Evolutionary conservation across 2,113 vertebrate species (phyloP).

Genomic region (Bubo bubo): DNA sequence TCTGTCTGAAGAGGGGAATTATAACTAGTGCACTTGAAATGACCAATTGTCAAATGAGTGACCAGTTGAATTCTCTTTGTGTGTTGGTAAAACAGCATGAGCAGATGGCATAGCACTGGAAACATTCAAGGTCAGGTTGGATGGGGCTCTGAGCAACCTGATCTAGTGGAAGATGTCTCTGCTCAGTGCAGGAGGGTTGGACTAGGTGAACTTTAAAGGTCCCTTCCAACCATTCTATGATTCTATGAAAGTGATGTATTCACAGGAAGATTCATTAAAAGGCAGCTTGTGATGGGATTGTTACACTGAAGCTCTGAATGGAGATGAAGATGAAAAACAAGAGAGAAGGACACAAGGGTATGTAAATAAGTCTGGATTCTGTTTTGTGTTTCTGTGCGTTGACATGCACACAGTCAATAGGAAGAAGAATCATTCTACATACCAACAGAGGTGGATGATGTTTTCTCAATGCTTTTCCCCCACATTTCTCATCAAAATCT

Average conservation of each 20-base stretch:
- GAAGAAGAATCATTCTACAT: not conserved
- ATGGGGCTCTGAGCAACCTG: not conserved
- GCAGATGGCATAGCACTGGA: not conserved
- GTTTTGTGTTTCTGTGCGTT: not conserved
- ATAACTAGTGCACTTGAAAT: not conserved
- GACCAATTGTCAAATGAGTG: fast-evolving
- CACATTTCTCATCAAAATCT: not conserved
- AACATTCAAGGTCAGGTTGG: not conserved
- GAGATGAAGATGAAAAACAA: not conserved
- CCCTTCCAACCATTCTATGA: not conserved
- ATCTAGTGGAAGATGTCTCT: not conserved
- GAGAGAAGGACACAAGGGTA: not conserved
- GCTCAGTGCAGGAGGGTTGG: fast-evolving
- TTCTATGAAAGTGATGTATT: not conserved
- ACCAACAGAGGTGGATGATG: not conserved
- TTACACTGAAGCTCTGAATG: not conserved
- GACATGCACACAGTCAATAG: not conserved
- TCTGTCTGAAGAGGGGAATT: not conserved
- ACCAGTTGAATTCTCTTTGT: not conserved
- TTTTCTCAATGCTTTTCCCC: not conserved
- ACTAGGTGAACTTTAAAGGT: fast-evolving
- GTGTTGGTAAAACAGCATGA: not conserved
- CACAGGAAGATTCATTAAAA: not conserved
- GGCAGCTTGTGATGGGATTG: not conserved
- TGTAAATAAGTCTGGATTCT: not conserved